Evolutionary conservation across 1,140 invertebrate genomes (phyloP), one percentile per base, ranked within the genome.

Genomic region (Oedothorax gibbosus): DNA sequence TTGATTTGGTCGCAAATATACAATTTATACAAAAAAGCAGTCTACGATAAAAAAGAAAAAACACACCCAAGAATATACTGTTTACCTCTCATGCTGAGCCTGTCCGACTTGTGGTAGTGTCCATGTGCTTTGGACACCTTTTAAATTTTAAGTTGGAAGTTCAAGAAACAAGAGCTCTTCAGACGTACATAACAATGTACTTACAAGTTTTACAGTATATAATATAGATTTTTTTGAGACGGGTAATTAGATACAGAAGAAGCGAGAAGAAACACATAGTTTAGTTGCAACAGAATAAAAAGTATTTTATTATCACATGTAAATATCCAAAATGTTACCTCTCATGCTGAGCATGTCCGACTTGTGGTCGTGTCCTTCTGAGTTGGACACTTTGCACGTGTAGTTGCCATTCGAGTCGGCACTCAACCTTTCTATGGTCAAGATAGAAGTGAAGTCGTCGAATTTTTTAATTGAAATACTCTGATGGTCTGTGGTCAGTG

Each of bases 351-450:
- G 60, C 2, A 54, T 1, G n/a, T 77, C 75, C 7, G 21, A 85
- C 9, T 87, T 77, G 21, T 82, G 60, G 12, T 79, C 82, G 0
- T n/a, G 53, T 12, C 87, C 88, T 7, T 56, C 83, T 20, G 54
- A 69, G 54, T 88, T 88, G 18, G 62, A 62, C 0, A 82, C 88
- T 21, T 49, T 53, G 66, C 88, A 88, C 3, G 87, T 86, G 18
- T 88, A 87, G 66, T 88, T 88, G 0, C 87, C 88, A 53, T 87
- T 87, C 53, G 87, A 86, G 20, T 62, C 20, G 7, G 78, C 51
- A 35, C 5, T 35, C 9, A 87, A 57, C 0, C 68, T 80, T 11
- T 50, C 53, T 56, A 87, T 83, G 18, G 57, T 81, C 51, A 87
- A 64, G 18, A 68, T 71, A 2, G 35, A 35, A 35, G 35, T 35